A percentile compares a stretch with the other conserved stretches of the same genome.
These are phyloP conservation scores for Azemiops feae DNA, from an alignment of 2,113 vertebrate genomes.

Conservation along the genomic window DNA sequence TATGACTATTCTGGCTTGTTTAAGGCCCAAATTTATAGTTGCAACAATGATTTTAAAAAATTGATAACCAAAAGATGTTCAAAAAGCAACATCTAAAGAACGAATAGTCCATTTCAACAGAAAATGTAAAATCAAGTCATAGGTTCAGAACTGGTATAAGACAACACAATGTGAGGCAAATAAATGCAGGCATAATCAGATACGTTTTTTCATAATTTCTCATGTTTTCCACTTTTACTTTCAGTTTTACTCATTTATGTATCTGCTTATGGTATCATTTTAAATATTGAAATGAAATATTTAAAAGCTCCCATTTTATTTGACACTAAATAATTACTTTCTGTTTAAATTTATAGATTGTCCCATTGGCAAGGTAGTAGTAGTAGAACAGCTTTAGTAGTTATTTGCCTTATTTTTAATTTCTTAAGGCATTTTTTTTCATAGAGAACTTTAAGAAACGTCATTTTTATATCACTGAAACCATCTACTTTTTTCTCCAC, in stretches of 20 bases:
- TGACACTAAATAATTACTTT: neutral
- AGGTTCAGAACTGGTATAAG: neutral
- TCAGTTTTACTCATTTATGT: neutral
- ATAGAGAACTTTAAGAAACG: neutral
- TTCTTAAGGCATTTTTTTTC: neutral
- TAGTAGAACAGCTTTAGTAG: neutral
- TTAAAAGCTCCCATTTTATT: neutral
- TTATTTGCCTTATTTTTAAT: neutral
- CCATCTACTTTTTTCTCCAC: neutral
- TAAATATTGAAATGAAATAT: neutral
- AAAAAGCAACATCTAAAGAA: neutral
- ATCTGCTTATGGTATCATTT: neutral
- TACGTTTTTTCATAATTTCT: neutral
- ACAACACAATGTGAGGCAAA: neutral
- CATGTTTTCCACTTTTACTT: neutral
- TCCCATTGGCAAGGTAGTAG: neutral
- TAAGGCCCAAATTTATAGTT: neutral
- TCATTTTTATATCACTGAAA: neutral
- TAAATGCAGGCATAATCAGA: neutral
- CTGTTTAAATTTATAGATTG: neutral
- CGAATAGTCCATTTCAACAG: neutral
- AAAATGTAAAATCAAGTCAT: neutral
- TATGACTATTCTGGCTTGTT: neutral
- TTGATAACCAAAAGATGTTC: neutral
- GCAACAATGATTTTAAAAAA: neutral